A percentile compares a stretch with the other conserved stretches of the same genome.
Conservation (phyloP, 2,888 invertebrate species). For the Aromia moschata region DNA sequence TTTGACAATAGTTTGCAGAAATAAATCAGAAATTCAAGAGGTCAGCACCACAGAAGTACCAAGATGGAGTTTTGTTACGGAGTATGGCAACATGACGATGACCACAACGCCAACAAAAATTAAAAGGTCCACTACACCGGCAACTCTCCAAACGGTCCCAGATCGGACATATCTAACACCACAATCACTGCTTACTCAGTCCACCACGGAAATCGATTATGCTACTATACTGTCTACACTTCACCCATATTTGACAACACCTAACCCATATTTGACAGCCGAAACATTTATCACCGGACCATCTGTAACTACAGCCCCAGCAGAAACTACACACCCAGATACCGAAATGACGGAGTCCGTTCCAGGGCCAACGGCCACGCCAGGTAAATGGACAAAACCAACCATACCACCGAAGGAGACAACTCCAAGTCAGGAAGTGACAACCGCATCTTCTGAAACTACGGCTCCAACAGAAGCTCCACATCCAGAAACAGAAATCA, state of each 20-base stretch:
- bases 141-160: background rate
- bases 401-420: no score
- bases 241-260: background rate
- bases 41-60: background rate
- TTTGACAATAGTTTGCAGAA: conserved; percentile 28
- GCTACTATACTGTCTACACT: background rate
- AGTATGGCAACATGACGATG: background rate
- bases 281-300: no score
- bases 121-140: background rate
- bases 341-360: no score
- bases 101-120: background rate
- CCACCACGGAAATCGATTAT: background rate
- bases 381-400: no score
- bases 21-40: background rate
- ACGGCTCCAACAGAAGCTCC: no score
- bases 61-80: background rate
- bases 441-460: no score
- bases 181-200: background rate
- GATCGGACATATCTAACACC: background rate
- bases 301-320: no score
- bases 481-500: no score
- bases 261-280: background rate
- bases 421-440: no score
- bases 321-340: no score
- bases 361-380: no score